Percentiles rank a stretch among this genome's conserved stretches.
These are phyloP conservation scores for Dicentrarchus labrax DNA, from an alignment of 2,113 vertebrate species.

Conservation along the genomic window DNA sequence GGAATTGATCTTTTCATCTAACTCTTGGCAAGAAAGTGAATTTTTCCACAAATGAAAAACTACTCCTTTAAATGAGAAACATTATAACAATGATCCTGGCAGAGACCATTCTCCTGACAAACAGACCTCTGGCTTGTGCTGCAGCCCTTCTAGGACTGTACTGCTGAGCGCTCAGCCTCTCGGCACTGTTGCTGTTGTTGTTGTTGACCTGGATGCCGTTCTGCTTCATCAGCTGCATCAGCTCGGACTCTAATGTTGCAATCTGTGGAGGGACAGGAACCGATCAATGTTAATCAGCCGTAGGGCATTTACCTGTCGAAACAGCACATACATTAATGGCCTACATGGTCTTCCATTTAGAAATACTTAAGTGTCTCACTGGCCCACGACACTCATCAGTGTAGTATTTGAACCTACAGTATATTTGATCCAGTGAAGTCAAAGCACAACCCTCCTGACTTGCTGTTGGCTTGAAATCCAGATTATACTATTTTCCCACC, in stretches of 20 bases:
- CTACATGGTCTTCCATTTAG: background rate
- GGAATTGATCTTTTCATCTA: no score
- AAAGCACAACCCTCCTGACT: background rate
- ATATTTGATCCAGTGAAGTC: background rate
- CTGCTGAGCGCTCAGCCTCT: slow-evolving; percentile 80
- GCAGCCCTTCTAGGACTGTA: slow-evolving; percentile 82
- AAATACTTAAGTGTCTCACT: background rate
- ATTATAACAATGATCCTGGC: background rate
- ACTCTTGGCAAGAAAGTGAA: background rate
- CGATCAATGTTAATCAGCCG: slow-evolving; percentile 39
- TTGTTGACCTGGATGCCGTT: slow-evolving; percentile 97
- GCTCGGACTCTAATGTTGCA: slow-evolving; percentile 91
- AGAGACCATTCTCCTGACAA: background rate
- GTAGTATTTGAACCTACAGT: background rate
- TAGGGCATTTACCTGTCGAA: slow-evolving; percentile 15
- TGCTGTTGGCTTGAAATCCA: background rate
- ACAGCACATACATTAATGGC: background rate
- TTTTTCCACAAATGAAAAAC: background rate
- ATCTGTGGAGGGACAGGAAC: slow-evolving; percentile 84
- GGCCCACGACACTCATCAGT: no score
- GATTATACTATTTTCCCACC: background rate
- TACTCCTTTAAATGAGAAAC: background rate
- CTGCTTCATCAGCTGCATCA: slow-evolving; percentile 95
- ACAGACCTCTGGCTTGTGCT: slow-evolving; percentile 86
- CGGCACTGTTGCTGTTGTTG: slow-evolving; percentile 93